Base-by-base conservation (phyloP, 2,113 vertebrate species). In the Gobiocypris rarus region DNA sequence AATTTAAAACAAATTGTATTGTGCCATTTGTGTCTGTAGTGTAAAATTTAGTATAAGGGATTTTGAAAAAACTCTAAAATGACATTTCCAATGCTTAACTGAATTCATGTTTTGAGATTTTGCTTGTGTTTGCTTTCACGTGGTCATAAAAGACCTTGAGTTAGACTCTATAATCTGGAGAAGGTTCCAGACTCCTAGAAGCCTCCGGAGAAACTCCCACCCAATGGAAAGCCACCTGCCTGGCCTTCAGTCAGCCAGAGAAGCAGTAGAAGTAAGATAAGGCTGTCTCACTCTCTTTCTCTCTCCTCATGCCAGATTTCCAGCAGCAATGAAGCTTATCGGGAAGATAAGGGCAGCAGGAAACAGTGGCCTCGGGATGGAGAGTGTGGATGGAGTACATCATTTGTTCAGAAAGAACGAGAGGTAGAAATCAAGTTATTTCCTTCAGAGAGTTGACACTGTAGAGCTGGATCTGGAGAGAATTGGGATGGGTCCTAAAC, bases 271-370 rank as follows among this genome's bases (percentile, higher is more conserved):
- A 75, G 70, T 75, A 31, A 38, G 67, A 83, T 73, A 79, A 65
- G 58, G 9, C 48, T 70, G 22, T 65, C 28, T 61, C 63, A 8
- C 65, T 59, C 81, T 24, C 48, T 70, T 54, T 75, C 19, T 65
- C 61, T 56, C 22, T 75, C 28, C 79, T 81, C 63, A 38, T 69
- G 63, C 79, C 79, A 81, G 45, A 69, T 81, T 81, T 65, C 63
- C 79, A 69, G 65, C 79, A 81, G 79, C 71, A 61, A 43, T 52
- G 54, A 61, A 65, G 22, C 63, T 86, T 83, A 78, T 86, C 81
- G 28, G 74, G 22, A 54, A 71, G 85, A 86, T 86, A 83, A 77
- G 58, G 15, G 4, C 41, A 82, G 63, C 74, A 71, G 73, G 63
- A 77, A 69, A 48, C 70, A 41, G 43, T 78, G 81, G 74, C 31